Conservation (phyloP, 2,888 invertebrate genomes). For the Dendrolimus pini region DNA sequence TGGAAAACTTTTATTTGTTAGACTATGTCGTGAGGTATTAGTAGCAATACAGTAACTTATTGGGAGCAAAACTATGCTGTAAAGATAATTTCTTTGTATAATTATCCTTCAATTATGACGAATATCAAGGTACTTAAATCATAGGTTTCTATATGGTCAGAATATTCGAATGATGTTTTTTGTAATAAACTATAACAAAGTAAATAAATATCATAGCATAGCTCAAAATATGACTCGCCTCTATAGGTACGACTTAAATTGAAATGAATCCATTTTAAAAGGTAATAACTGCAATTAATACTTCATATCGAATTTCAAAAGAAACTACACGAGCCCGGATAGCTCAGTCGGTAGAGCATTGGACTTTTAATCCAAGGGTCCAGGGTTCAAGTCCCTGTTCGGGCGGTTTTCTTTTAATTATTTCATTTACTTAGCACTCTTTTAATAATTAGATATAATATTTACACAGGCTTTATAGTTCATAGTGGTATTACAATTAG, state of each 20-base stretch:
- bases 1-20: no score
- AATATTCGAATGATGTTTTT: no score
- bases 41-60: no score
- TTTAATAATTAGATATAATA: not conserved
- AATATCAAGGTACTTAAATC: no score
- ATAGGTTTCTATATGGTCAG: no score
- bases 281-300: not conserved
- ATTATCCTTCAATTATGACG: no score
- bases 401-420: slow-evolving; percentile 40
- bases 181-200: no score
- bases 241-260: not conserved
- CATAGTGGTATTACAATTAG: not conserved
- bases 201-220: no score
- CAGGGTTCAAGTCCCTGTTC: slow-evolving; percentile 78
- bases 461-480: not conserved
- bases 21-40: no score
- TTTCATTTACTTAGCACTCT: not conserved
- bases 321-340: slow-evolving; percentile 48
- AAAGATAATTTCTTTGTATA: no score
- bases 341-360: slow-evolving; percentile 78
- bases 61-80: no score
- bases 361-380: slow-evolving; percentile 78
- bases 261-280: not conserved
- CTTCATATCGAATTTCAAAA: not conserved
- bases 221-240: no score